Conservation (phyloP, 1,140 invertebrate genomes). For the Anastrepha obliqua region DNA sequence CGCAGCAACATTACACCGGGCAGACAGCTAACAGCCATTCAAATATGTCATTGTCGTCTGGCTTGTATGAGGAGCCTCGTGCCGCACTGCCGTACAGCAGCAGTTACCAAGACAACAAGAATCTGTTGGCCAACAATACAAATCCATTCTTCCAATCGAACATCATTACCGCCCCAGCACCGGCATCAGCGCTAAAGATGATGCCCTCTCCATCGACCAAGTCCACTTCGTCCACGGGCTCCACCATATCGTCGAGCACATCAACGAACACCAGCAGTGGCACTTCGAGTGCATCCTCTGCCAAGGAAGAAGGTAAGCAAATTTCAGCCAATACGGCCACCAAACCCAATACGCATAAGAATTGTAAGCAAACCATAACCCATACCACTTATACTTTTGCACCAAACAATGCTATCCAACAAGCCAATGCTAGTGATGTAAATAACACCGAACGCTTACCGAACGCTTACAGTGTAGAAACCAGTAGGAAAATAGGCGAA, state of each 20-base stretch:
- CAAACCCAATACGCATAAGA: slow-evolving; percentile 56
- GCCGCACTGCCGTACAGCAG: slow-evolving; percentile 29
- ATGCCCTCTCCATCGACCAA: slow-evolving; percentile 72
- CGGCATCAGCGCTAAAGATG: slow-evolving; percentile 61
- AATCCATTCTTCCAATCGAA: slow-evolving; percentile 70
- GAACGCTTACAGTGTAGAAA: slow-evolving; percentile 58
- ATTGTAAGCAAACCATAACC: slow-evolving; percentile 43
- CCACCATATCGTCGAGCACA: slow-evolving; percentile 68
- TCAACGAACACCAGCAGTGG: slow-evolving; percentile 61
- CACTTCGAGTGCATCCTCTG: slow-evolving; percentile 57
- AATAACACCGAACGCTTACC: slow-evolving; percentile 53
- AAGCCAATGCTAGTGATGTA: slow-evolving; percentile 45
- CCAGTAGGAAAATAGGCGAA: neutral
- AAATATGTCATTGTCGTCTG: slow-evolving; percentile 56
- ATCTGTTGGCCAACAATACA: slow-evolving; percentile 68
- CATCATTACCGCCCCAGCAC: neutral
- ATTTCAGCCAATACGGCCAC: slow-evolving; percentile 59
- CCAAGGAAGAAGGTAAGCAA: slow-evolving; percentile 71
- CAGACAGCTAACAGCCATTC: slow-evolving; percentile 55
- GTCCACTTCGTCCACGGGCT: slow-evolving; percentile 70
- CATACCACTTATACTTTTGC: slow-evolving; percentile 19
- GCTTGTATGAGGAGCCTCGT: slow-evolving; percentile 35
- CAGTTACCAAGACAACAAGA: slow-evolving; percentile 59
- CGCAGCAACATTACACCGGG: slow-evolving; percentile 51
- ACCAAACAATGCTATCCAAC: slow-evolving; percentile 58